Conservation (phyloP, 2,113 vertebrate genomes). For the Upupa epops region DNA sequence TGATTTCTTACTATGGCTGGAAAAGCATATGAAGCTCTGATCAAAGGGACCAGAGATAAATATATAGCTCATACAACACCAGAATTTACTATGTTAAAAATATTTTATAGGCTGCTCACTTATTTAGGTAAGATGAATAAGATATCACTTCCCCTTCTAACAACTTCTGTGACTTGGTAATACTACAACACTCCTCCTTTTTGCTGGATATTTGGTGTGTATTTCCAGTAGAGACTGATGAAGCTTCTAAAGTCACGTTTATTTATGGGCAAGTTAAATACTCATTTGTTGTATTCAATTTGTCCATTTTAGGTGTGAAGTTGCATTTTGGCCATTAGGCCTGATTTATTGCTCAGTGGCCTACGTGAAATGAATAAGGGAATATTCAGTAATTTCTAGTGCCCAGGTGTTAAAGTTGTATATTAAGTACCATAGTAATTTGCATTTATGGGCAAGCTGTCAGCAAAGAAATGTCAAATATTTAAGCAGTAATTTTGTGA, state of each 20-base stretch:
- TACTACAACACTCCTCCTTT: neutral
- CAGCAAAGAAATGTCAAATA: neutral
- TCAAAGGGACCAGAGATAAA: neutral
- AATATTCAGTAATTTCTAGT: constrained; percentile 31
- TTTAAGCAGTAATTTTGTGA: neutral
- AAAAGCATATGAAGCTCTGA: neutral
- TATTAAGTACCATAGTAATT: neutral
- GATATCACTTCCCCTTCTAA: neutral
- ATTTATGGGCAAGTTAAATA: constrained; percentile 1
- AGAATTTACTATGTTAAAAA: neutral
- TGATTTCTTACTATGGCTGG: neutral
- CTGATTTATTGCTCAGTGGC: constrained; percentile 18
- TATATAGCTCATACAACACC: neutral
- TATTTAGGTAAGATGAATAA: neutral
- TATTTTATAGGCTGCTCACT: neutral
- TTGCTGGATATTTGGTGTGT: neutral
- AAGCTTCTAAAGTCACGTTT: neutral
- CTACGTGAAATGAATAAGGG: neutral
- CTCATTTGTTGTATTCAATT: constrained; percentile 17
- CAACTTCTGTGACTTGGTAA: neutral
- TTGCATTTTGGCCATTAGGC: neutral
- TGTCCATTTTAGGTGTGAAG: neutral
- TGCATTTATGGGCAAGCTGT: constrained; percentile 2
- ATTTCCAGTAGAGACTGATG: neutral
- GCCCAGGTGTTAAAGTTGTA: constrained; percentile 29